Base-by-base conservation (phyloP, 2,888 invertebrate species). In the Orthosia cruda region DNA sequence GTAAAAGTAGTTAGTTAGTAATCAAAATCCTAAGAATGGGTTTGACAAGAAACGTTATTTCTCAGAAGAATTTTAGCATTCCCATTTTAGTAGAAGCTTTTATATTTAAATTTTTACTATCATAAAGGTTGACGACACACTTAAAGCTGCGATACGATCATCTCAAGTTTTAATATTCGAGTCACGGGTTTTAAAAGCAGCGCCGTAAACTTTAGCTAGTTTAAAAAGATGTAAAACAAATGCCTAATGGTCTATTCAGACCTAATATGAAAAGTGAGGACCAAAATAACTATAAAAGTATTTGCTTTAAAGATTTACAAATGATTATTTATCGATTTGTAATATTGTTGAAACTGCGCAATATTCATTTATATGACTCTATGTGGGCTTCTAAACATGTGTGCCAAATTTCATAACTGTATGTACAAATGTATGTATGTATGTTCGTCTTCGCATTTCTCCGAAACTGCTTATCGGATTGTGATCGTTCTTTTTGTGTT, bases 121-220 rank as follows among this genome's bases (percentile, higher is more conserved):
- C 26, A 20, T 52, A 62, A 57, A 54, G 55, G 66, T 84, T 67
- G 66, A 72, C 63, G 73, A 63, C 73, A 77, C 13, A 52, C 77
- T 54, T 70, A 82, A 61, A 67, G 64, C 20, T 62, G 12, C 47
- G 85, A 84, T 85, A 79, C 9, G 23, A 79, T 85, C 81, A 76
- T 77, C 67, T 69, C 32, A 55, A 69, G 58, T 16, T 77, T 77
- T 61, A 49, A 32, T 54, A 68, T 79, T 77, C 49, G 55, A 64
- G 80, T 73, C 83, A 83, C 78, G 80, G 26, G 49, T 76, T 76
- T 66, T 62, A 57, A 54, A 71, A 63, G 59, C 55, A 49, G 69
- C 58, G 32, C 71, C 69, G 26, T 83, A 12, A 64, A 58, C 18
- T 74, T 61, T 50, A 50, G 32, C 45, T 59, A 45, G 47, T 68